Evolutionary conservation across 2,888 invertebrate genomes (phyloP).

Genomic region (Drosophila sordidula): DNA sequence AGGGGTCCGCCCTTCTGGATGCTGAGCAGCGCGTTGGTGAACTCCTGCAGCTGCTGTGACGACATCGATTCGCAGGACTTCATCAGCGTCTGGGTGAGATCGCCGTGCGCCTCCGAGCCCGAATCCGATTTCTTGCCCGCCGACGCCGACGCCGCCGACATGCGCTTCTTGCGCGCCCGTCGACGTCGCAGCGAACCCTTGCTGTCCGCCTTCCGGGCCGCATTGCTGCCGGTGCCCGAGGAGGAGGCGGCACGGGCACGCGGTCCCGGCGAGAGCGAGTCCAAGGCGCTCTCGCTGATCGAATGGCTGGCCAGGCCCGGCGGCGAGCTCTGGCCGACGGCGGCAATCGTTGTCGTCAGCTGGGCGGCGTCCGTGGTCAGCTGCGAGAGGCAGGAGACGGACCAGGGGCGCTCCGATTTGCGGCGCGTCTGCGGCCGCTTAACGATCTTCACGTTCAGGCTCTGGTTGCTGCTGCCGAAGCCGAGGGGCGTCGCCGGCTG

Average conservation of each 20-base stretch:
- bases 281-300: slow-evolving; percentile 94
- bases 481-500: slow-evolving; percentile 52
- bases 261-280: slow-evolving; percentile 88
- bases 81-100: slow-evolving; percentile 86
- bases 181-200: slow-evolving; percentile 84
- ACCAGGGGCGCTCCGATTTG: slow-evolving; percentile 91
- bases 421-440: slow-evolving; percentile 85
- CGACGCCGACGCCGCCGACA: slow-evolving; percentile 70
- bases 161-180: slow-evolving; percentile 83
- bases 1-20: slow-evolving; percentile 49
- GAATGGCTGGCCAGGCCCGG: slow-evolving; percentile 89
- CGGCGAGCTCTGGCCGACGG: slow-evolving; percentile 83
- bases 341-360: slow-evolving; percentile 82
- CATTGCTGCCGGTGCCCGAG: slow-evolving; percentile 65
- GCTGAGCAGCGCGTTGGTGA: slow-evolving; percentile 85
- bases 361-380: slow-evolving; percentile 86
- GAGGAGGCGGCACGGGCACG: slow-evolving; percentile 75
- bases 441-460: slow-evolving; percentile 86
- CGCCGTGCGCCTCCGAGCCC: slow-evolving; percentile 86
- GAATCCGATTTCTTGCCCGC: slow-evolving; percentile 86
- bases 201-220: slow-evolving; percentile 82
- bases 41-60: slow-evolving; percentile 87
- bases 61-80: slow-evolving; percentile 86
- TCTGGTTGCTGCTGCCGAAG: slow-evolving; percentile 81
- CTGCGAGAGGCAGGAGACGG: slow-evolving; percentile 94